Percentiles rank a stretch among this genome's conserved stretches.
Evolutionary conservation across 2,888 invertebrate genomes (phyloP).

Genomic region (Galerucella pusilla): DNA sequence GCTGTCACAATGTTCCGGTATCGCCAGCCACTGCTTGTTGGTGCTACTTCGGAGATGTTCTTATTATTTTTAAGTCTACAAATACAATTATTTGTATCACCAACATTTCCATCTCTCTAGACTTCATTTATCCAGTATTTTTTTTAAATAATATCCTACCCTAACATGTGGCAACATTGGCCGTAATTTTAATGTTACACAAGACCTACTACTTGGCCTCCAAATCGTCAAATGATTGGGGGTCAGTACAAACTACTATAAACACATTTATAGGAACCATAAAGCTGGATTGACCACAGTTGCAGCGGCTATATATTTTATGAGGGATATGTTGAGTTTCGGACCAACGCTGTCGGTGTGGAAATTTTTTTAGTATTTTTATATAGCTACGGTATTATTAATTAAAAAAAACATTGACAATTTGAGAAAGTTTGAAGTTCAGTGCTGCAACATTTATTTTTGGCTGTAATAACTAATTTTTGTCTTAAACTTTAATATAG

Average conservation of each 20-base stretch:
- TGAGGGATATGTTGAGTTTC: slow-evolving; percentile 35
- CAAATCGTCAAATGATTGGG: slow-evolving; percentile 36
- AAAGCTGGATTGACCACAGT: slow-evolving; percentile 39
- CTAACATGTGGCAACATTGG: slow-evolving; percentile 29
- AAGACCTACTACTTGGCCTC: slow-evolving; percentile 29
- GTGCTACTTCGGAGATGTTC: too few species aligned
- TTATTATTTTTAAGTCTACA: too few species aligned
- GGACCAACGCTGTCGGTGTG: slow-evolving; percentile 25
- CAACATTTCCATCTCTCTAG: too few species aligned
- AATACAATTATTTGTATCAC: too few species aligned
- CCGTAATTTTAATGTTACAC: slow-evolving; percentile 19
- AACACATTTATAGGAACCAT: slow-evolving; percentile 39
- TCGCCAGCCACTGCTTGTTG: too few species aligned
- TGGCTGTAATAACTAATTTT: too few species aligned
- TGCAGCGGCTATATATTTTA: slow-evolving; percentile 25
- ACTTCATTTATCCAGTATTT: too few species aligned
- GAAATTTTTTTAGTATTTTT: background rate
- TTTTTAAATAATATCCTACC: background rate
- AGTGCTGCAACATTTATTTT: too few species aligned
- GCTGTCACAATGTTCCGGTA: too few species aligned
- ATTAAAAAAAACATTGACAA: background rate
- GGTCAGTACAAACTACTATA: slow-evolving; percentile 40
- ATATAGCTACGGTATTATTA: background rate
- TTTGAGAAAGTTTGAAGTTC: too few species aligned
- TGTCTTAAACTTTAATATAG: too few species aligned